A percentile compares a stretch with the other conserved stretches of the same genome.
phyloP scores from a whole-genome alignment of 2,113 vertebrate genomes.

The Felis chaus region DNA sequence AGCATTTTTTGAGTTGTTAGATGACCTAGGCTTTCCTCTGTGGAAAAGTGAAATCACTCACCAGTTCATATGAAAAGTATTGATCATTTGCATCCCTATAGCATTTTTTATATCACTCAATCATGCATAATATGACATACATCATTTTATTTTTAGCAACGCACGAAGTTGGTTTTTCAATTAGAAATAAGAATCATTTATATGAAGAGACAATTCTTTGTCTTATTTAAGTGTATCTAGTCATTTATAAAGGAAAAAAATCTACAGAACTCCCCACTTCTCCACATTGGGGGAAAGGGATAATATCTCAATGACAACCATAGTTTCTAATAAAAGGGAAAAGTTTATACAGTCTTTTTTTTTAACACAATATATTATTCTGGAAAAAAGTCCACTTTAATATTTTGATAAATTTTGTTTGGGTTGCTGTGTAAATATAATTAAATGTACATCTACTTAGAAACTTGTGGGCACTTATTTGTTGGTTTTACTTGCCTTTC shows the following conservation, averaged over 20 bases:
- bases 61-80: neutral
- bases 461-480: constrained; percentile 24
- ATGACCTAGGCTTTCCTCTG: neutral
- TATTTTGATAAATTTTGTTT: constrained; percentile 50
- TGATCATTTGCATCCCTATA: neutral
- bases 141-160: neutral
- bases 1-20: neutral
- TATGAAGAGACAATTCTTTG: constrained; percentile 19
- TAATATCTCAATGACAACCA: neutral
- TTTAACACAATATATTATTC: neutral
- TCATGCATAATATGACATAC: neutral
- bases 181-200: neutral
- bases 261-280: neutral
- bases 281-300: neutral
- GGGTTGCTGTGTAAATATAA: neutral
- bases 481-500: constrained; percentile 26
- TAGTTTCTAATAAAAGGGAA: neutral
- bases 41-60: constrained; percentile 25
- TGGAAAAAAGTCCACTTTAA: neutral
- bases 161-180: neutral
- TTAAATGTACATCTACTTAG: constrained; percentile 37
- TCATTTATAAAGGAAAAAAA: constrained; percentile 51
- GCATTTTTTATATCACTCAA: constrained; percentile 1
- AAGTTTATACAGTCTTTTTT: neutral
- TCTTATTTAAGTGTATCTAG: neutral